These are phyloP conservation scores for Patagioenas fasciata DNA, from an alignment of 2,113 vertebrate genomes.

Conservation along the genomic window DNA sequence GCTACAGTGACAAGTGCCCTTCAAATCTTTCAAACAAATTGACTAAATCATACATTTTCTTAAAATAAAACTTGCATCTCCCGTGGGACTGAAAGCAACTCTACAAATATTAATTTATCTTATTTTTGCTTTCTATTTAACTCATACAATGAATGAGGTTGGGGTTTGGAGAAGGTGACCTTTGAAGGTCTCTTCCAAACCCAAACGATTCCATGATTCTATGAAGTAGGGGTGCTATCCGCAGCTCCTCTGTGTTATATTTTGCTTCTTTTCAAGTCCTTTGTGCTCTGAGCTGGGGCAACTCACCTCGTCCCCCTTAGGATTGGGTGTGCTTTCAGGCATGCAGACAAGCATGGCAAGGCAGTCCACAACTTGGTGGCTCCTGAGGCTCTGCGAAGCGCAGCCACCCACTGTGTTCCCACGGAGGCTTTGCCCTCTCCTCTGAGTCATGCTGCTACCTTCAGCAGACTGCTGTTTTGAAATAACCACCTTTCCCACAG, in stretches of 20 bases:
- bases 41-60: not conserved
- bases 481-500: constrained; percentile 9
- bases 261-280: not conserved
- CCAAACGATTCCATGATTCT: too few species aligned
- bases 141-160: not conserved
- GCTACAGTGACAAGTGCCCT: not conserved
- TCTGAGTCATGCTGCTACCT: constrained; percentile 32
- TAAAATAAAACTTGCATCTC: not conserved
- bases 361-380: fast-evolving
- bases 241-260: fast-evolving
- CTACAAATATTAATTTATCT: not conserved
- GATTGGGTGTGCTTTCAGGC: not conserved
- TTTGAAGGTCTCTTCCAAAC: too few species aligned
- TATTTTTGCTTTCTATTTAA: not conserved
- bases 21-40: not conserved
- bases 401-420: constrained; percentile 28
- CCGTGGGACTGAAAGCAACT: not conserved
- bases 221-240: not conserved
- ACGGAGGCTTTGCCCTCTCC: not conserved
- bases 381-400: not conserved
- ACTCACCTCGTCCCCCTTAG: not conserved
- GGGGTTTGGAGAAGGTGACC: too few species aligned
- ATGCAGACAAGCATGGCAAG: not conserved
- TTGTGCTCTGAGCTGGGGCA: not conserved
- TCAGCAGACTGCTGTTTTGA: not conserved